A percentile compares a stretch with the other conserved stretches of the same genome.
Evolutionary conservation across 2,113 vertebrate species (phyloP).

Genomic region (Pituophis catenifer): DNA sequence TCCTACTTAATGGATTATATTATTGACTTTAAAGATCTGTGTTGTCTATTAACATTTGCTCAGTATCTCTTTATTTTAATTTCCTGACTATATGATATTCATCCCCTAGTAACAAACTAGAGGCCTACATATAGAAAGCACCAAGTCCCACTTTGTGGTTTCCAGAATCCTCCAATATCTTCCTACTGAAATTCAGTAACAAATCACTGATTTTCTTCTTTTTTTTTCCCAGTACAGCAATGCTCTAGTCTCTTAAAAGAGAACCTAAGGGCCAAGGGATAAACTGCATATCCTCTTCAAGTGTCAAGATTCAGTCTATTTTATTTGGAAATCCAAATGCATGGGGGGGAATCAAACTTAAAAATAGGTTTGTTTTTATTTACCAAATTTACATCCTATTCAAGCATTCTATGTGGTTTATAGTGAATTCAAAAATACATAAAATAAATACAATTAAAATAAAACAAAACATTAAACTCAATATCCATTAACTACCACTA

Average conservation of each 20-base stretch:
- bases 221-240: background rate
- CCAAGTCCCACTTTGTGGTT: background rate
- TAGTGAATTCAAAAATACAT: background rate
- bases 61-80: background rate
- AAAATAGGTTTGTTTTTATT: background rate
- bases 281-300: background rate
- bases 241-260: background rate
- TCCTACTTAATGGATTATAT: background rate
- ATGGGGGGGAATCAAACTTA: background rate
- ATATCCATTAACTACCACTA: background rate
- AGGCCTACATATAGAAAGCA: background rate
- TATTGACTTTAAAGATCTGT: background rate
- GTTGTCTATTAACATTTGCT: background rate
- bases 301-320: background rate
- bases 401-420: background rate
- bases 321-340: background rate
- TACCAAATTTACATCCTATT: background rate
- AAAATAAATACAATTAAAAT: background rate
- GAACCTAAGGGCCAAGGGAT: background rate
- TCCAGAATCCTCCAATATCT: background rate
- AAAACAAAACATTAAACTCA: background rate
- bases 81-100: background rate
- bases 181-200: background rate
- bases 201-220: background rate
- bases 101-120: background rate